Evolutionary conservation across 2,113 vertebrate species (phyloP).

Genomic region (Clarias gariepinus): DNA sequence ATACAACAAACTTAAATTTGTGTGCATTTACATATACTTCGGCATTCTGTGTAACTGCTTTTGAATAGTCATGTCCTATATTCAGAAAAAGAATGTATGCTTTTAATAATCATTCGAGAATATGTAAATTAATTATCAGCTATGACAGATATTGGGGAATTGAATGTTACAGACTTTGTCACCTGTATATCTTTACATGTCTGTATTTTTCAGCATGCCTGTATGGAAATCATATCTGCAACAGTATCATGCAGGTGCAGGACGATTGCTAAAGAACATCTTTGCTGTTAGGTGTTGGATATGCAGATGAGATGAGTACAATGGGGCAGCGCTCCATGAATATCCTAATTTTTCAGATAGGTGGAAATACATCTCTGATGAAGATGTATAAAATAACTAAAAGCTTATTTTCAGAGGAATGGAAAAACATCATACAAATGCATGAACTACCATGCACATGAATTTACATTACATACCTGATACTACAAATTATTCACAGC

Average conservation of each 20-base stretch:
- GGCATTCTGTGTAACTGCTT: neutral
- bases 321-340: neutral
- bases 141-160: neutral
- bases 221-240: slow-evolving; percentile 26
- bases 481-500: slow-evolving; percentile 20
- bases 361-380: neutral
- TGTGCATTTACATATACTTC: neutral
- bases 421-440: slow-evolving; percentile 18
- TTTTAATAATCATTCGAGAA: neutral
- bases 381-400: slow-evolving; percentile 16
- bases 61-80: neutral
- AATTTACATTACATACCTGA: slow-evolving; percentile 38
- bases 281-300: slow-evolving; percentile 1
- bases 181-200: slow-evolving; percentile 2
- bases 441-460: slow-evolving; percentile 33
- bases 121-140: neutral
- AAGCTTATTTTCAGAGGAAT: neutral
- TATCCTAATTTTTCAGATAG: neutral
- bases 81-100: slow-evolving; percentile 7
- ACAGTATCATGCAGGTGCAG: slow-evolving; percentile 39
- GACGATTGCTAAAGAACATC: neutral
- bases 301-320: slow-evolving; percentile 17
- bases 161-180: slow-evolving; percentile 12
- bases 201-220: slow-evolving; percentile 43
- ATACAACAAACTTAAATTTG: slow-evolving; percentile 2